These are phyloP conservation scores for Aphyosemion australe DNA, from an alignment of 2,113 vertebrate species.

Conservation along the genomic window DNA sequence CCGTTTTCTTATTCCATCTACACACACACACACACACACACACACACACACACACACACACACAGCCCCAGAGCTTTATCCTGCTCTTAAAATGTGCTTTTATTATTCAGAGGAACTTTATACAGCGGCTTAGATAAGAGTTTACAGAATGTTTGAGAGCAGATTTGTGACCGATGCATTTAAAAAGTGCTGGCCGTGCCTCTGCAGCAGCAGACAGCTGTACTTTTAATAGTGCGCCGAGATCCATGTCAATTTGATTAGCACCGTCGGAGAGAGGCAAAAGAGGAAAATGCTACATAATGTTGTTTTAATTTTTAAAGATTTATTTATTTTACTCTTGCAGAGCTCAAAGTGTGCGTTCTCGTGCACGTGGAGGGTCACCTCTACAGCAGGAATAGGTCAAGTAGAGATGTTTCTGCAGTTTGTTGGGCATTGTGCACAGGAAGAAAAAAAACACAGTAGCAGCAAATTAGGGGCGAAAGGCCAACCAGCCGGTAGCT, in stretches of 20 bases:
- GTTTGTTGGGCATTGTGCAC: slow-evolving; percentile 42
- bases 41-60: neutral
- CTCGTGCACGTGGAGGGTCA: slow-evolving; percentile 69
- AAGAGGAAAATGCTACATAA: slow-evolving; percentile 15
- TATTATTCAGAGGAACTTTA: slow-evolving; percentile 73
- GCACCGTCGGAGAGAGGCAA: slow-evolving; percentile 14
- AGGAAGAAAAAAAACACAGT: slow-evolving; percentile 47
- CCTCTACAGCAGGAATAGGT: slow-evolving; percentile 66
- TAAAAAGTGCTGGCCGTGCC: slow-evolving; percentile 24
- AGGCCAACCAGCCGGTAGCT: slow-evolving; percentile 62
- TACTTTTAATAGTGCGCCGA: slow-evolving; percentile 55
- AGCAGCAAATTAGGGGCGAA: slow-evolving; percentile 63
- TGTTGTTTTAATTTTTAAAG: neutral
- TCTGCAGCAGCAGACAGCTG: slow-evolving; percentile 53
- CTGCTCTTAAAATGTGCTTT: slow-evolving; percentile 65
- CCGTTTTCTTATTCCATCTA: slow-evolving; percentile 60
- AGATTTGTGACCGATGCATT: slow-evolving; percentile 43
- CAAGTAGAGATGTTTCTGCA: slow-evolving; percentile 57
- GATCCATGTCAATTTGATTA: slow-evolving; percentile 47
- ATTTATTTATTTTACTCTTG: neutral
- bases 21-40: slow-evolving; percentile 12
- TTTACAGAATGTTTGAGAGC: slow-evolving; percentile 65
- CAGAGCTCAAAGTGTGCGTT: slow-evolving; percentile 8
- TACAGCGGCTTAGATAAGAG: slow-evolving; percentile 54
- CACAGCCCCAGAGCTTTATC: slow-evolving; percentile 52